A percentile compares a stretch with the other conserved stretches of the same genome.
Evolutionary conservation across 53 echinoderm and acorn worm species (phyloP).

Genomic region (Paracentrotus lividus): DNA sequence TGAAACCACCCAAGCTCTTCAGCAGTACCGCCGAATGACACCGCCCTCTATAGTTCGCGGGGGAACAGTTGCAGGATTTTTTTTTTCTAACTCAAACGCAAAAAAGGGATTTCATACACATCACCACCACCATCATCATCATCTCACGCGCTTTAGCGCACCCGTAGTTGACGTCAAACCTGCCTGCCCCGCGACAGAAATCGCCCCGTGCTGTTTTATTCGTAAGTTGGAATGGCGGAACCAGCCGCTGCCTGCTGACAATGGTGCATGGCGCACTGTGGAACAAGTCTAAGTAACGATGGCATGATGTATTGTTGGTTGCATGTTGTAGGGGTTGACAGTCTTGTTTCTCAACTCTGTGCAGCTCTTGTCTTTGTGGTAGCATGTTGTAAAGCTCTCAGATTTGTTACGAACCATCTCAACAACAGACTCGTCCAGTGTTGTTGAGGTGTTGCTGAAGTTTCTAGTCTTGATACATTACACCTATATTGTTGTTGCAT

Average conservation of each 20-base stretch:
- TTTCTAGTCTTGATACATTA: too few relatives aligned
- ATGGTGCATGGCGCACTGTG: not conserved
- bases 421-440: too few relatives aligned
- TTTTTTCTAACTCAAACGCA: not conserved
- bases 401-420: not conserved
- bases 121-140: conserved; percentile 13
- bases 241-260: not conserved
- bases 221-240: conserved; percentile 56
- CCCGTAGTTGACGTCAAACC: conserved; percentile 29
- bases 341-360: not conserved
- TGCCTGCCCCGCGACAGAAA: conserved; percentile 56
- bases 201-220: conserved; percentile 40
- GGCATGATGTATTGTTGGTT: not conserved
- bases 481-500: not conserved
- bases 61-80: not conserved
- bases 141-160: conserved; percentile 5
- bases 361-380: not conserved
- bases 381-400: not conserved
- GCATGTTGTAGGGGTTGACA: not conserved
- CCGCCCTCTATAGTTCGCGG: conserved; percentile 50
- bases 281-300: not conserved
- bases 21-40: conserved; percentile 56
- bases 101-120: conserved; percentile 30
- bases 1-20: conserved; percentile 72
- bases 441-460: not conserved